phyloP scores from a whole-genome alignment of 2,888 invertebrate genomes.

The Anoplius nigerrimus region DNA sequence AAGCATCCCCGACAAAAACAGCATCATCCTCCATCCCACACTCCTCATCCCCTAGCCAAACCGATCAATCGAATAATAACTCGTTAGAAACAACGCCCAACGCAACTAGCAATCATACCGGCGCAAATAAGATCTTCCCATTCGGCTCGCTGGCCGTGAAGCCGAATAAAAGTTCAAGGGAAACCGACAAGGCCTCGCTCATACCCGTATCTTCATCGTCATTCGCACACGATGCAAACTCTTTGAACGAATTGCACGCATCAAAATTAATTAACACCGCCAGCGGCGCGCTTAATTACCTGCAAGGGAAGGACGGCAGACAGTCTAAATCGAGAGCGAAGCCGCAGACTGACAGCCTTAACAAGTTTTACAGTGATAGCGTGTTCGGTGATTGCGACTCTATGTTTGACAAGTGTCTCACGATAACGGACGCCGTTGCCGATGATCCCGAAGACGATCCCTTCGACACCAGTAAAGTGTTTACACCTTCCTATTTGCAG shows the following conservation, averaged over 20 bases:
- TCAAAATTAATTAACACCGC: conserved; percentile 25
- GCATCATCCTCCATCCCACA: conserved; percentile 21
- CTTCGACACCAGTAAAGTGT: conserved; percentile 68
- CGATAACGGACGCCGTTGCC: conserved; percentile 29
- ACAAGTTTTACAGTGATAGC: conserved; percentile 16
- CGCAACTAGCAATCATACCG: neutral
- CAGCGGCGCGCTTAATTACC: conserved; percentile 1
- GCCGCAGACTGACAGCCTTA: conserved; percentile 9
- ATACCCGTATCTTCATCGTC: conserved; percentile 4
- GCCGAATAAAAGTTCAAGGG: conserved; percentile 16
- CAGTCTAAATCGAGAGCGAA: conserved; percentile 7
- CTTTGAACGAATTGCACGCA: conserved; percentile 25
- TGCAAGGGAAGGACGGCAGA: conserved; percentile 5
- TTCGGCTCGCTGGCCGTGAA: conserved; percentile 24
- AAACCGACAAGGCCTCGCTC: conserved; percentile 29
- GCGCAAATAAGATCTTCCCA: conserved; percentile 18
- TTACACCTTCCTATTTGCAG: conserved; percentile 60
- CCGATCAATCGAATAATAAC: conserved; percentile 54
- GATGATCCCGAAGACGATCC: conserved; percentile 57
- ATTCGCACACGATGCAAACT: conserved; percentile 16
- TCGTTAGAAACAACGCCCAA: conserved; percentile 12
- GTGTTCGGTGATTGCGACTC: conserved; percentile 31
- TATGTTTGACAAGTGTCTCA: conserved; percentile 37
- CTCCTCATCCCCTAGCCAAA: conserved; percentile 29
- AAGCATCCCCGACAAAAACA: conserved; percentile 44